Conservation (phyloP, 2,113 vertebrate genomes). For the Pseudorasbora parva region DNA sequence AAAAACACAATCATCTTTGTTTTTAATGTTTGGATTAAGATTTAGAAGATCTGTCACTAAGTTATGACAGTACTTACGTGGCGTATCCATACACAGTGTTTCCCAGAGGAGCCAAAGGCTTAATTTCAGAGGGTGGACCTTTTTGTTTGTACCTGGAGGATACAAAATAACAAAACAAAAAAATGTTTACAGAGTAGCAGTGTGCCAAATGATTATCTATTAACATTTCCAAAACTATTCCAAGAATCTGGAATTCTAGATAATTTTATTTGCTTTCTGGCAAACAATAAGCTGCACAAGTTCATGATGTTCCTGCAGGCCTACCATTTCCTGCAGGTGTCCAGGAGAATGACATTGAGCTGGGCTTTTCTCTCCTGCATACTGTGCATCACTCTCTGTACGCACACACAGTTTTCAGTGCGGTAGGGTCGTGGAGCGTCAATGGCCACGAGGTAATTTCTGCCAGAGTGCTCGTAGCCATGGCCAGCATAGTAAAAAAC, state of each 20-base stretch:
- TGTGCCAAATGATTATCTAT: not conserved
- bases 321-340: conserved; percentile 87
- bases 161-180: conserved; percentile 29
- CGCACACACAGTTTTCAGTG: conserved; percentile 84
- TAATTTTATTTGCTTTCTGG: not conserved
- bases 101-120: conserved; percentile 78
- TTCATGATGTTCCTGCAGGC: not conserved
- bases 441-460: conserved; percentile 86
- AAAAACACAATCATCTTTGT: too few species aligned
- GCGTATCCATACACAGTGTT: conserved; percentile 89
- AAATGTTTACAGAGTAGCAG: not conserved
- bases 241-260: not conserved
- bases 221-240: not conserved
- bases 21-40: not conserved
- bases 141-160: conserved; percentile 80
- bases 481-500: conserved; percentile 90
- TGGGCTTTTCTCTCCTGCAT: conserved; percentile 84
- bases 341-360: conserved; percentile 83
- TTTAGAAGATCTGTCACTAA: not conserved
- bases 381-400: conserved; percentile 81
- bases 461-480: conserved; percentile 81
- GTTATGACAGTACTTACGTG: conserved; percentile 77
- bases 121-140: conserved; percentile 77
- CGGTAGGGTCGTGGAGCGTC: conserved; percentile 84
- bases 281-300: not conserved